phyloP scores from a whole-genome alignment of 2,888 invertebrate species.

The Strigamia crassipes region DNA sequence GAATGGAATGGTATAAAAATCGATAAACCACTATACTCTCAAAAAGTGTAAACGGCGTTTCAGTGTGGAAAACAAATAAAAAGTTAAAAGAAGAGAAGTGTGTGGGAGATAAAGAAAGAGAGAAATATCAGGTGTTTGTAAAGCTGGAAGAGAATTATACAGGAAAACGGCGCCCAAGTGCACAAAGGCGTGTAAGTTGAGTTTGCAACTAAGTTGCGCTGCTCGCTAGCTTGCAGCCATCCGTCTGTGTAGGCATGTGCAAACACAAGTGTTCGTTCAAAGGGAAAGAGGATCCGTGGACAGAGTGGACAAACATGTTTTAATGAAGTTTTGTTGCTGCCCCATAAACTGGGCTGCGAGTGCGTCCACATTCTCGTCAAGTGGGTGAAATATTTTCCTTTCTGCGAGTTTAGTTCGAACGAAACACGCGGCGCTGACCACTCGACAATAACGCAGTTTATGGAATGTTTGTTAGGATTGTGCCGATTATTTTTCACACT shows the following conservation, averaged over 20 bases:
- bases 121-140: constrained; percentile 35
- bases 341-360: background rate
- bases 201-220: constrained; percentile 28
- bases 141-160: constrained; percentile 34
- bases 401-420: background rate
- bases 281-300: background rate
- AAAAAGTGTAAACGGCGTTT: constrained; percentile 37
- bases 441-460: no score
- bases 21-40: constrained; percentile 34
- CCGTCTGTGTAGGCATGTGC: constrained; percentile 29
- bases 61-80: constrained; percentile 23
- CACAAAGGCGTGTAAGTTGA: constrained; percentile 35
- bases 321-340: constrained; percentile 25
- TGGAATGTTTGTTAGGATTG: no score
- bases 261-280: constrained; percentile 27
- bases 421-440: background rate
- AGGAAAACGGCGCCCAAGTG: constrained; percentile 36
- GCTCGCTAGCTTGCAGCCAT: constrained; percentile 19
- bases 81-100: constrained; percentile 12
- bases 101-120: background rate
- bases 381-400: background rate
- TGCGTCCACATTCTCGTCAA: background rate
- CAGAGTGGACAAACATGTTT: constrained; percentile 34
- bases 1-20: constrained; percentile 40
- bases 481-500: no score